These are phyloP conservation scores for Chrysina gloriosa DNA, from an alignment of 2,888 invertebrate genomes.

Conservation along the genomic window DNA sequence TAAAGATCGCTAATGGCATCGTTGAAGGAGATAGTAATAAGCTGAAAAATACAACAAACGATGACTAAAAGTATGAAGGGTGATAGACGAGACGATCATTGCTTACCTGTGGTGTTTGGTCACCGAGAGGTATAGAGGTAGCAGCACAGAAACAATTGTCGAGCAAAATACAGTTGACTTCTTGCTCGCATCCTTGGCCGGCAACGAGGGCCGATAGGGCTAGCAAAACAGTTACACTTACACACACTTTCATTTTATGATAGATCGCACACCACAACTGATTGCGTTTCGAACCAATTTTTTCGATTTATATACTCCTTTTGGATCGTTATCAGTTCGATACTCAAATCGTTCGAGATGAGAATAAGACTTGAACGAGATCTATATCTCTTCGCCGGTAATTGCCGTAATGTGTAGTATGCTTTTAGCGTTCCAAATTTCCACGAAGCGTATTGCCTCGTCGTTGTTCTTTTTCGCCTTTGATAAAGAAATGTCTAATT, in stretches of 20 bases:
- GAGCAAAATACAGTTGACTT: conserved; percentile 46
- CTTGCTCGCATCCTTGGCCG: conserved; percentile 26
- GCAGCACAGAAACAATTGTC: conserved; percentile 50
- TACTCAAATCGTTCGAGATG: background rate
- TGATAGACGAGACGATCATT: too few relatives aligned
- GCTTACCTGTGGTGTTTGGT: conserved; percentile 59
- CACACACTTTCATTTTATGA: conserved; percentile 16
- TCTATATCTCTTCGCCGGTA: conserved; percentile 11
- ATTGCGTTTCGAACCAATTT: background rate
- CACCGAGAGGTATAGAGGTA: conserved; percentile 40
- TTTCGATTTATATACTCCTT: conserved; percentile 3
- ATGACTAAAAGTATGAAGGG: background rate
- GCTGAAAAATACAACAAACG: conserved; percentile 63
- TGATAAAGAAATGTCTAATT: background rate
- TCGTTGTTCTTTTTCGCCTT: background rate
- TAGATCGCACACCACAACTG: conserved; percentile 6
- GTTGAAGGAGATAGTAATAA: conserved; percentile 76
- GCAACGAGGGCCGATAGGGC: background rate
- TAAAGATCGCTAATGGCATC: conserved; percentile 69
- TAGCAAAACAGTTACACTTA: conserved; percentile 38
- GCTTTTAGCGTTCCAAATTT: conserved; percentile 6
- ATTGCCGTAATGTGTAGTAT: conserved; percentile 17
- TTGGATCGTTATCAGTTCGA: background rate
- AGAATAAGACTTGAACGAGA: background rate
- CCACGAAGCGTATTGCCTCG: background rate